These are phyloP conservation scores for Eulithis testata DNA, from an alignment of 2,888 invertebrate genomes.

Conservation along the genomic window DNA sequence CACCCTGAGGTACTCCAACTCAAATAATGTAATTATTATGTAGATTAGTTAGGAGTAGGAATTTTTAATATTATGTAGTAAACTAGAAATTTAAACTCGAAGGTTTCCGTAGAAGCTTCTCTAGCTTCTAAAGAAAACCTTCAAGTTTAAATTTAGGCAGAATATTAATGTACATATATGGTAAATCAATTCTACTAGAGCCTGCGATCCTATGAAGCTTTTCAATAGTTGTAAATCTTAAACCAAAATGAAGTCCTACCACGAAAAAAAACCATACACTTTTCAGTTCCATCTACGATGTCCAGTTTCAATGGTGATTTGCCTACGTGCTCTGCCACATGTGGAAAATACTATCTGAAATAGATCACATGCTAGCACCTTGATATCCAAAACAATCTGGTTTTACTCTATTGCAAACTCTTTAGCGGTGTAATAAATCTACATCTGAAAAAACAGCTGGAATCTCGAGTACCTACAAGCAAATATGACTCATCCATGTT, in stretches of 20 bases:
- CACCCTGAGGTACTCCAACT: slow-evolving; percentile 11
- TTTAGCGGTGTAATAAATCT: slow-evolving; percentile 13
- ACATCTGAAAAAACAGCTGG: background rate
- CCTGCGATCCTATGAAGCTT: too few species aligned
- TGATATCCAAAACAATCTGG: slow-evolving; percentile 21
- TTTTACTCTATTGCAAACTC: slow-evolving; percentile 11
- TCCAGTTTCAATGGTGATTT: too few species aligned
- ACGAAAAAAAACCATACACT: too few species aligned
- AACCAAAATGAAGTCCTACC: too few species aligned
- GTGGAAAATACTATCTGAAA: background rate
- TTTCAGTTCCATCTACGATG: too few species aligned
- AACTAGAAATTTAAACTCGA: background rate
- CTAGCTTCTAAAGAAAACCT: too few species aligned
- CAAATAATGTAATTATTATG: slow-evolving; percentile 12
- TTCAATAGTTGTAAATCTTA: too few species aligned
- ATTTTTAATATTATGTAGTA: background rate
- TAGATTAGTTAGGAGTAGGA: slow-evolving; percentile 1
- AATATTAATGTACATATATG: too few species aligned
- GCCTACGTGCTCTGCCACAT: slow-evolving; percentile 8
- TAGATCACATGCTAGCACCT: background rate
- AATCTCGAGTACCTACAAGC: background rate
- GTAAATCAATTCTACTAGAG: too few species aligned
- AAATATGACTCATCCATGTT: slow-evolving; percentile 11
- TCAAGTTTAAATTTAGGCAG: too few species aligned
- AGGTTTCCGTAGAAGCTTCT: background rate